Evolutionary conservation across 2,888 invertebrate species (phyloP).

Genomic region (Allygus modestus): DNA sequence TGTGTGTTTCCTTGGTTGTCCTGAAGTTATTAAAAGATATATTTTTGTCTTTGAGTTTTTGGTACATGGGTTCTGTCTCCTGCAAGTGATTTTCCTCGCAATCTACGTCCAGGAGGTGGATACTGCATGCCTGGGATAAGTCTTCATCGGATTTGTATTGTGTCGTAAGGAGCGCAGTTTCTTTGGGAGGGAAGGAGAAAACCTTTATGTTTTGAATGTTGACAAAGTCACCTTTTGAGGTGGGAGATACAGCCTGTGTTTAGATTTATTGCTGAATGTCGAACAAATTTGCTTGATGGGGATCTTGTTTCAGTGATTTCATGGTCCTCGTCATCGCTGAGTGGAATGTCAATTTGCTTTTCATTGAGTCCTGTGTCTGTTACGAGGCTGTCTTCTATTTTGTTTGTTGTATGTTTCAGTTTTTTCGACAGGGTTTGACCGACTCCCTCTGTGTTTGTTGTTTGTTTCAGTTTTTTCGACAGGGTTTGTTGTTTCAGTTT

Average conservation of each 20-base stretch:
- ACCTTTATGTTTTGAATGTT: neutral
- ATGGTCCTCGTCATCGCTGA: conserved; percentile 12
- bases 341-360: neutral
- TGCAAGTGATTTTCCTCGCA: neutral
- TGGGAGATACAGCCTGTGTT: conserved; percentile 22
- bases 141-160: conserved; percentile 16
- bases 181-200: conserved; percentile 29
- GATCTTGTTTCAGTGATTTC: conserved; percentile 34
- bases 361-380: conserved; percentile 1
- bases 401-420: neutral
- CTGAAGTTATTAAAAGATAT: conserved; percentile 30
- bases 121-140: neutral
- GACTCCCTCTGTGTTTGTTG: neutral
- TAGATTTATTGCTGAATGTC: neutral
- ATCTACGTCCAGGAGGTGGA: neutral
- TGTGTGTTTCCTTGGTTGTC: neutral
- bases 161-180: conserved; percentile 22
- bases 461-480: neutral
- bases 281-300: neutral
- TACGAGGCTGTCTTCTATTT: neutral
- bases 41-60: conserved; percentile 19
- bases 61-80: neutral
- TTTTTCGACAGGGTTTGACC: conserved; percentile 11
- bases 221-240: neutral
- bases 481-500: too few species aligned